A percentile compares a stretch with the other conserved stretches of the same genome.
Conservation (phyloP, 1,140 invertebrate genomes). For the Neodiprion pinetum region DNA sequence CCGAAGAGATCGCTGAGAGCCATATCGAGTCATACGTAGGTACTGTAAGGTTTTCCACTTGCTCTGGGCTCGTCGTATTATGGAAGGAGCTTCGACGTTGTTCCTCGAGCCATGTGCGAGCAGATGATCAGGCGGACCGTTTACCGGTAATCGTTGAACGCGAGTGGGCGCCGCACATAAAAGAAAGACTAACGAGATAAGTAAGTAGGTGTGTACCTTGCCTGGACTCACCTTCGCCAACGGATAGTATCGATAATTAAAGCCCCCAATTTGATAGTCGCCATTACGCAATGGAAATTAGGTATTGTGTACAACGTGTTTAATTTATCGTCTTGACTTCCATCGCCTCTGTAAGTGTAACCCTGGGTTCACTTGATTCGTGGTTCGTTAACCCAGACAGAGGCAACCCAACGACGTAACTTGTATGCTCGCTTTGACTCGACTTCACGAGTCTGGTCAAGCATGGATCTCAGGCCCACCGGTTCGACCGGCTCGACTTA, state of each 20-base stretch:
- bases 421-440: background rate
- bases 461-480: background rate
- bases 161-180: background rate
- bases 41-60: no score
- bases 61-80: no score
- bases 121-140: no score
- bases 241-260: background rate
- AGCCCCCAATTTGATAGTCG: background rate
- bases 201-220: background rate
- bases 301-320: background rate
- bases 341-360: background rate
- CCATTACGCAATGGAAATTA: slow-evolving; percentile 7
- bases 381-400: background rate
- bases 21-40: no score
- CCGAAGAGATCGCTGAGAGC: no score
- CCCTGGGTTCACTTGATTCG: background rate
- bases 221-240: no score
- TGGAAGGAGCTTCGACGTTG: no score
- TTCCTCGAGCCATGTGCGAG: no score
- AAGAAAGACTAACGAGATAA: slow-evolving; percentile 1
- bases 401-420: background rate
- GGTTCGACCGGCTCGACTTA: background rate
- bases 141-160: no score
- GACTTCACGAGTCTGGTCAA: background rate
- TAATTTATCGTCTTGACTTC: slow-evolving; percentile 1